Conservation (phyloP, 2,888 invertebrate species). For the Itoplectis maculator region DNA sequence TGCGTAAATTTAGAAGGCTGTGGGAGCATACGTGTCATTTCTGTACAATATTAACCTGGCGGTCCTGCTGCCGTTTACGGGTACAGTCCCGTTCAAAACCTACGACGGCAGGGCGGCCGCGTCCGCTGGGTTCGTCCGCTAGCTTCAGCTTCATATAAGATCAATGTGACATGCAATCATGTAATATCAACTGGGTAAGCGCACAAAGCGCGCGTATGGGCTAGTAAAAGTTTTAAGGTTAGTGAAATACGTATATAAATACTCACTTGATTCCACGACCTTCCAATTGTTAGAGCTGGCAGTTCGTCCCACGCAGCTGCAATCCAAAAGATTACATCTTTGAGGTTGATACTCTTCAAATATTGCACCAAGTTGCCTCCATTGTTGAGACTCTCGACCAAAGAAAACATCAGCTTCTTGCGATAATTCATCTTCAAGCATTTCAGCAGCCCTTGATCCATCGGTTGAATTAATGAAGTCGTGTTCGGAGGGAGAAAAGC, state of each 20-base stretch:
- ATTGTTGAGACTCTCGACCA: constrained; percentile 15
- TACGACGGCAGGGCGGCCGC: too few relatives aligned
- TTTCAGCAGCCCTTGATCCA: constrained; percentile 66
- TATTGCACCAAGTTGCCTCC: neutral
- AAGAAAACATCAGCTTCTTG: constrained; percentile 19
- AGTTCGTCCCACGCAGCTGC: neutral
- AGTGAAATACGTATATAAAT: neutral
- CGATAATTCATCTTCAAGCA: constrained; percentile 62
- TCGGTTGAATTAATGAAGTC: neutral
- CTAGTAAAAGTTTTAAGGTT: too few relatives aligned
- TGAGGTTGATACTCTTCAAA: neutral
- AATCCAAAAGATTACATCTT: constrained; percentile 2
- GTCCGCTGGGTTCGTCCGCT: too few relatives aligned
- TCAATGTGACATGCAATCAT: too few relatives aligned
- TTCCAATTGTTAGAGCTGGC: neutral
- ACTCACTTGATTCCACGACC: constrained; percentile 12
- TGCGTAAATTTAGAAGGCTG: too few relatives aligned
- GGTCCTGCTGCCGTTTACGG: too few relatives aligned
- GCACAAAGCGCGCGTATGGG: too few relatives aligned
- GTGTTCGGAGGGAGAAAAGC: neutral
- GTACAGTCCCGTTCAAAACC: too few relatives aligned
- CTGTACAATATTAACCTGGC: too few relatives aligned
- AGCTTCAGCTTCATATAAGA: too few relatives aligned
- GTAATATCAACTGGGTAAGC: too few relatives aligned
- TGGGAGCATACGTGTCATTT: too few relatives aligned